Evolutionary conservation across 2,113 vertebrate genomes (phyloP), one percentile per base, ranked within the genome.

Genomic region (Pedionomus torquatus): DNA sequence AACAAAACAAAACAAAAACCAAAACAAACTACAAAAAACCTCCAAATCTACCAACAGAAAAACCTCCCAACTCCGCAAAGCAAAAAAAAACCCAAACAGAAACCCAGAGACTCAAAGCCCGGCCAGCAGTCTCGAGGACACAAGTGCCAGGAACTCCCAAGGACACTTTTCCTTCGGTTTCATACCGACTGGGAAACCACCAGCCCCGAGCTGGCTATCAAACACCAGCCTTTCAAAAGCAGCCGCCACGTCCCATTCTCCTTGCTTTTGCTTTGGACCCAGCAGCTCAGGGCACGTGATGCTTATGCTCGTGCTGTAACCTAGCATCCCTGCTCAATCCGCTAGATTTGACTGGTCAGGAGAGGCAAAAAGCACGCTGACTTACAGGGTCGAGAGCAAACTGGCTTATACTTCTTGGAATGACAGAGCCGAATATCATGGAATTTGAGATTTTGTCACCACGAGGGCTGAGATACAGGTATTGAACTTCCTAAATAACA

Each of bases 361-460:
- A 85, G 85, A 0, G 2, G 9, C 8, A 60, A 89, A 81, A 93
- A 69, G 14, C 13, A 88, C 41, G 54, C 52, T 30, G 60, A 65
- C 5, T 55, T 28, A 26, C 17, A 33, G 8, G 12, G 8, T 13
- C 68, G 21, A 69, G 26, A 64, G 37, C 1, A 37, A 82, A 71
- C 65, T 25, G n/a, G 6, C 7, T 83, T 49, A 17, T 25, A 48
- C 3, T 63, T 71, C 46, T 37, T 48, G 25, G 18, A 91, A 74
- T 19, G n/a, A 24, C 10, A 51, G 39, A 25, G 55, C 20, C 21
- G 80, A 79, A 61, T 52, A 25, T 37, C 20, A 46, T 0, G 0
- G 4, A 43, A 72, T 64, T 75, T 76, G 8, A 88, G n/a, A 76
- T 72, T 55, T 64, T 64, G 11, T 68, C 68, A 71, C 33, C 58